Evolutionary conservation across 2,888 invertebrate species (phyloP).

Genomic region (Himalopsyche japonica): DNA sequence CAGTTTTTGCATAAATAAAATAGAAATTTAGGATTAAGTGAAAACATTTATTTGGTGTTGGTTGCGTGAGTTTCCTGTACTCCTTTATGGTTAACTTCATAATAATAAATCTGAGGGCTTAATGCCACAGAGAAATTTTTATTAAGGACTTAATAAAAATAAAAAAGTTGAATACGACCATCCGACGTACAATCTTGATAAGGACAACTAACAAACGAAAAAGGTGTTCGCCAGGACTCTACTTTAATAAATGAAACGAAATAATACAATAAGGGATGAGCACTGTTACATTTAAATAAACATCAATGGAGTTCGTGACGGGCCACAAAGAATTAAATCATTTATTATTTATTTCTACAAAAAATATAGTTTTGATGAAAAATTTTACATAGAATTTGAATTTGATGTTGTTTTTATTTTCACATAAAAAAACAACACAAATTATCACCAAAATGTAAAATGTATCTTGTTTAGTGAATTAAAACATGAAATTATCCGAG

Average conservation of each 20-base stretch:
- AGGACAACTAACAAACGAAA: neutral
- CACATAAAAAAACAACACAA: too few relatives aligned
- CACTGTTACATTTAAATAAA: neutral
- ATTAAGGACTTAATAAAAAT: neutral
- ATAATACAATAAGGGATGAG: slow-evolving; percentile 3
- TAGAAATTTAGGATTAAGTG: too few relatives aligned
- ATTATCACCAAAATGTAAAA: too few relatives aligned
- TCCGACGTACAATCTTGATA: neutral
- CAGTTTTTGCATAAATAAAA: too few relatives aligned
- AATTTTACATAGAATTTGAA: too few relatives aligned
- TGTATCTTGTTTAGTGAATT: too few relatives aligned
- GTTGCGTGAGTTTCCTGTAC: too few relatives aligned
- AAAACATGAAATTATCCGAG: too few relatives aligned
- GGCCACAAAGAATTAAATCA: neutral
- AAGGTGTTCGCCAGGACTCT: neutral
- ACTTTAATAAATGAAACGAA: neutral
- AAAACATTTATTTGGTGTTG: too few relatives aligned
- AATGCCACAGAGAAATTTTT: neutral
- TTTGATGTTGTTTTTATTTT: too few relatives aligned
- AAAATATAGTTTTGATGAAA: neutral
- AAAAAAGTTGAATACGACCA: neutral
- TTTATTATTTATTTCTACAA: neutral
- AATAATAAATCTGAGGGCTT: neutral
- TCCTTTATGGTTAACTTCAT: too few relatives aligned
- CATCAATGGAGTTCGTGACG: neutral